phyloP scores from a whole-genome alignment of 2,888 invertebrate species.

The Eupithecia abbreviata region DNA sequence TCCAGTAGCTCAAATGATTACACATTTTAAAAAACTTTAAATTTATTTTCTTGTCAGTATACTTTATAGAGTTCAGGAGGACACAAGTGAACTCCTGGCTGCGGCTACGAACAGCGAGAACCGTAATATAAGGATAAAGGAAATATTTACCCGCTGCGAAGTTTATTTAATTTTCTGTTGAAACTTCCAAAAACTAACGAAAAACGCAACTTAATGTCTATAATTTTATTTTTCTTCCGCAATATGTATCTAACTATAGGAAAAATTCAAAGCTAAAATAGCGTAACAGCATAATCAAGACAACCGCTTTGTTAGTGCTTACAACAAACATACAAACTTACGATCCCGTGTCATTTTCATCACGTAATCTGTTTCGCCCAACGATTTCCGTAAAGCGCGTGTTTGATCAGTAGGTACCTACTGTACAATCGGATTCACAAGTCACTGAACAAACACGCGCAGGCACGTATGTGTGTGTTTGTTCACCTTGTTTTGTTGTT shows the following conservation, averaged over 20 bases:
- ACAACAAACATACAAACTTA: background rate
- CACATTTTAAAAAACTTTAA: no score
- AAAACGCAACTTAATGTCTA: background rate
- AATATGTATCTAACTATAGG: background rate
- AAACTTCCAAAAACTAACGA: background rate
- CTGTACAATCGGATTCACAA: constrained; percentile 25
- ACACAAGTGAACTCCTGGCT: background rate
- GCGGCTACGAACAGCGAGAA: background rate
- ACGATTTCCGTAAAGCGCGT: constrained; percentile 1
- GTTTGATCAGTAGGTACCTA: constrained; percentile 7
- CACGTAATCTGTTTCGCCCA: background rate
- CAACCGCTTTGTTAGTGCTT: background rate
- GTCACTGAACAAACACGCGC: constrained; percentile 24
- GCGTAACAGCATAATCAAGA: background rate
- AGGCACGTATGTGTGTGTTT: constrained; percentile 24
- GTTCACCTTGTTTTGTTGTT: constrained; percentile 18
- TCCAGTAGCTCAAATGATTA: no score
- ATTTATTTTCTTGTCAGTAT: background rate
- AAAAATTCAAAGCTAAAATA: background rate
- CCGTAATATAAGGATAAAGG: background rate
- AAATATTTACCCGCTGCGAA: no score
- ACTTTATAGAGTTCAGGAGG: background rate
- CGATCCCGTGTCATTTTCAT: background rate
- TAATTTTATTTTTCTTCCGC: background rate
- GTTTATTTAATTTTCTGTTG: background rate